phyloP scores from a whole-genome alignment of 2,113 vertebrate species.

The Zapornia atra region DNA sequence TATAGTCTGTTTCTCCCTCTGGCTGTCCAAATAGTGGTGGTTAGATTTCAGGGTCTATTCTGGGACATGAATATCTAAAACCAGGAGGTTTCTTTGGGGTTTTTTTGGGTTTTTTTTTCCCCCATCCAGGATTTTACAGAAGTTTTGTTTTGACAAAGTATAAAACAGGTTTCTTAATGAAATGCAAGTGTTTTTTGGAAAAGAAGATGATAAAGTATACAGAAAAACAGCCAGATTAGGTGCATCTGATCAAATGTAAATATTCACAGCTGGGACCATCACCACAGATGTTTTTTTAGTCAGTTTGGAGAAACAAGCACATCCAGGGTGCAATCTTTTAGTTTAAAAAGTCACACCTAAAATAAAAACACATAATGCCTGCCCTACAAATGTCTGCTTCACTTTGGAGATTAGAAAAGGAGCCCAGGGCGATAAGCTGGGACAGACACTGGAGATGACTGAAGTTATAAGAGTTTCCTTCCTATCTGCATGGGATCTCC shows the following conservation, averaged over 20 bases:
- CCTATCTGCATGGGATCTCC: background rate
- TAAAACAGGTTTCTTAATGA: background rate
- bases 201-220: background rate
- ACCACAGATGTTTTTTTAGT: background rate
- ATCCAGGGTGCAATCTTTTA: background rate
- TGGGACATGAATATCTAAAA: background rate
- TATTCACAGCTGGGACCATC: background rate
- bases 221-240: background rate
- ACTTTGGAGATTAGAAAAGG: background rate
- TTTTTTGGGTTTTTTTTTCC: too few species aligned
- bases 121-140: background rate
- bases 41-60: conserved; percentile 40
- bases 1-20: conserved; percentile 45
- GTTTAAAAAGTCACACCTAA: background rate
- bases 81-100: background rate
- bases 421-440: background rate
- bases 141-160: background rate
- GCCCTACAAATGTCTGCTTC: background rate
- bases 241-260: conserved; percentile 28
- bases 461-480: background rate
- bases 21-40: conserved; percentile 13
- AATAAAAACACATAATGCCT: background rate
- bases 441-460: background rate
- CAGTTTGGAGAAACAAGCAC: background rate
- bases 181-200: background rate